Evolutionary conservation across 2,888 invertebrate species (phyloP).

Genomic region (Phyllotreta cruciferae): DNA sequence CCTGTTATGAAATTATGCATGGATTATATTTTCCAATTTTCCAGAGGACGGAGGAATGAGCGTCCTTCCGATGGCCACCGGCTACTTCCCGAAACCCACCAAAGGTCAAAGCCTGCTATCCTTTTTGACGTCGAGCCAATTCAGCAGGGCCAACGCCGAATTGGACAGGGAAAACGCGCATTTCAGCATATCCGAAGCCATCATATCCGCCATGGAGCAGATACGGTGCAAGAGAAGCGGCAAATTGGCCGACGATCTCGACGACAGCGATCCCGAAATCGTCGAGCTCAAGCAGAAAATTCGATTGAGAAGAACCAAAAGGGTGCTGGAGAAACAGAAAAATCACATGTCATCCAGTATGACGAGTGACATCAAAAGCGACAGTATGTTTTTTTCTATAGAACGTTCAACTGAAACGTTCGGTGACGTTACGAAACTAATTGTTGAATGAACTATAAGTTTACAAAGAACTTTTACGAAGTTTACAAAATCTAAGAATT

Average conservation of each 20-base stretch:
- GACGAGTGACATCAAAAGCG: slow-evolving; percentile 62
- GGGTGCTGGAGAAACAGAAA: slow-evolving; percentile 60
- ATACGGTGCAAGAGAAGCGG: slow-evolving; percentile 68
- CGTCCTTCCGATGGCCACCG: slow-evolving; percentile 67
- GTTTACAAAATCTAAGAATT: too few species aligned
- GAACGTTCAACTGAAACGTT: not conserved
- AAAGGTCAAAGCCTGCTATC: slow-evolving; percentile 76
- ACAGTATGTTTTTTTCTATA: slow-evolving; percentile 56
- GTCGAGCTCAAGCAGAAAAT: slow-evolving; percentile 70
- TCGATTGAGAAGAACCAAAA: slow-evolving; percentile 65
- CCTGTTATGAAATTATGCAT: not conserved
- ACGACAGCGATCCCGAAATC: slow-evolving; percentile 73
- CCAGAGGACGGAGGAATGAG: slow-evolving; percentile 66
- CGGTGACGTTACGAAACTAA: not conserved
- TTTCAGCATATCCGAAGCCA: slow-evolving; percentile 83
- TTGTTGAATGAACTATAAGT: slow-evolving; percentile 1
- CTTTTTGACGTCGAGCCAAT: slow-evolving; percentile 75
- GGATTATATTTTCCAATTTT: not conserved
- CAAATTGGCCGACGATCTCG: slow-evolving; percentile 61
- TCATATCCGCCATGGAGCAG: slow-evolving; percentile 82
- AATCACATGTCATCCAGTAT: slow-evolving; percentile 53
- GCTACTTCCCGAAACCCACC: slow-evolving; percentile 68
- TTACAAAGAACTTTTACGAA: too few species aligned
- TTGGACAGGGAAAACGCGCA: slow-evolving; percentile 86
- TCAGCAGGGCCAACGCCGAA: slow-evolving; percentile 75